Conservation (phyloP, 37 sponge, comb jelly and placozoan genomes). For the Spongilla lacustris region DNA sequence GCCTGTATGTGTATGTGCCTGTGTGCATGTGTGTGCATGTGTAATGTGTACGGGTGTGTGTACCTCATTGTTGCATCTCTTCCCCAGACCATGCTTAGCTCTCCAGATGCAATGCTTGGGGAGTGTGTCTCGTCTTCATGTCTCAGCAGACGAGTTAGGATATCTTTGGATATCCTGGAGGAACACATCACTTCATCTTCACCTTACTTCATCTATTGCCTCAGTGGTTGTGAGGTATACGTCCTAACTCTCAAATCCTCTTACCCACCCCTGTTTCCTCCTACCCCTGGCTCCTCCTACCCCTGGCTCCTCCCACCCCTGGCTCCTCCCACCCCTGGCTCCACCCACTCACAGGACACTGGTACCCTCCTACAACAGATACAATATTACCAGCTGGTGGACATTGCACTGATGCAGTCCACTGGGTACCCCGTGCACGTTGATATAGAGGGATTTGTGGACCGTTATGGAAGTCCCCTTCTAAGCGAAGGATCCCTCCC, state of each 20-base stretch:
- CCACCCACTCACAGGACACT: not conserved
- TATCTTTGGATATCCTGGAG: not conserved
- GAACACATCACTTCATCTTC: constrained; percentile 32
- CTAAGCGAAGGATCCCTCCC: not conserved
- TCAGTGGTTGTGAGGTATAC: not conserved
- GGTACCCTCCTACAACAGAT: constrained; percentile 20
- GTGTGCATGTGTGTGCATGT: not conserved
- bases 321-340: not conserved
- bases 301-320: not conserved
- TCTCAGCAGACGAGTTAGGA: not conserved
- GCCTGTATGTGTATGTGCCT: not conserved
- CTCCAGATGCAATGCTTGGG: not conserved
- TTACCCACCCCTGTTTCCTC: not conserved
- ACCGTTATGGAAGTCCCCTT: not conserved
- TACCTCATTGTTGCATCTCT: not conserved
- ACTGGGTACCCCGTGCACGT: constrained; percentile 50
- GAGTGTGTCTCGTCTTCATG: not conserved
- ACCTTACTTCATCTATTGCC: constrained; percentile 29
- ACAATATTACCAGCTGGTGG: constrained; percentile 29
- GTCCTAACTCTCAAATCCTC: not conserved
- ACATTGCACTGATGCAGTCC: constrained; percentile 52
- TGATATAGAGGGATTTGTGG: not conserved
- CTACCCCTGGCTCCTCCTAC: not conserved
- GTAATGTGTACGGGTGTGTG: not conserved
- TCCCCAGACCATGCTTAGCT: not conserved